These are phyloP conservation scores for Notodonta ziczac DNA, from an alignment of 2,888 invertebrate genomes.

Conservation along the genomic window DNA sequence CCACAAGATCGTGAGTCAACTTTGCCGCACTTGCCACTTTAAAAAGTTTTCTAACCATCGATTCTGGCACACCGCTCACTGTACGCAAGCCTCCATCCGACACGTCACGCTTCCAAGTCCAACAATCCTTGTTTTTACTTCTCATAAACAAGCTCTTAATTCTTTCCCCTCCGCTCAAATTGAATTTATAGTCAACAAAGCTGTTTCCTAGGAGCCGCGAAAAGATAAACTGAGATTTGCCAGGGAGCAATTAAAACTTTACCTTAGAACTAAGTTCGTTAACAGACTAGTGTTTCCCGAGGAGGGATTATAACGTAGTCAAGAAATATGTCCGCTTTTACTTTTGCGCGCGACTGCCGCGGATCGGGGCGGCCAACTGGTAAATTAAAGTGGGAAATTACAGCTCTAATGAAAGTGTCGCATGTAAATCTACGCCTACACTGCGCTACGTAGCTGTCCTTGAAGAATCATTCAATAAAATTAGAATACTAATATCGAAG, in stretches of 20 bases:
- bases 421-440: conserved; percentile 52
- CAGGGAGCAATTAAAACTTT: conserved; percentile 83
- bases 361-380: conserved; percentile 64
- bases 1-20: conserved; percentile 40
- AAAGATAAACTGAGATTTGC: conserved; percentile 82
- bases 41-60: not conserved
- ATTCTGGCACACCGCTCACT: not conserved
- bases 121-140: not conserved
- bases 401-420: conserved; percentile 61
- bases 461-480: conserved; percentile 20
- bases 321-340: conserved; percentile 71
- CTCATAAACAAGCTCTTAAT: conserved; percentile 46
- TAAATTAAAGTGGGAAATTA: conserved; percentile 64
- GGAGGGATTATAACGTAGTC: conserved; percentile 64
- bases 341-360: conserved; percentile 60
- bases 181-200: conserved; percentile 80
- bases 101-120: not conserved
- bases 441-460: conserved; percentile 32
- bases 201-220: conserved; percentile 72
- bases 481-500: too few species aligned
- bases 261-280: conserved; percentile 81
- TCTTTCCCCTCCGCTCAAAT: conserved; percentile 70
- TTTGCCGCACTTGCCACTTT: conserved; percentile 29
- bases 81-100: not conserved
- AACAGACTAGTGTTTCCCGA: conserved; percentile 68